These are phyloP conservation scores for Lonchura striata DNA, from an alignment of 2,113 vertebrate genomes.

Conservation along the genomic window DNA sequence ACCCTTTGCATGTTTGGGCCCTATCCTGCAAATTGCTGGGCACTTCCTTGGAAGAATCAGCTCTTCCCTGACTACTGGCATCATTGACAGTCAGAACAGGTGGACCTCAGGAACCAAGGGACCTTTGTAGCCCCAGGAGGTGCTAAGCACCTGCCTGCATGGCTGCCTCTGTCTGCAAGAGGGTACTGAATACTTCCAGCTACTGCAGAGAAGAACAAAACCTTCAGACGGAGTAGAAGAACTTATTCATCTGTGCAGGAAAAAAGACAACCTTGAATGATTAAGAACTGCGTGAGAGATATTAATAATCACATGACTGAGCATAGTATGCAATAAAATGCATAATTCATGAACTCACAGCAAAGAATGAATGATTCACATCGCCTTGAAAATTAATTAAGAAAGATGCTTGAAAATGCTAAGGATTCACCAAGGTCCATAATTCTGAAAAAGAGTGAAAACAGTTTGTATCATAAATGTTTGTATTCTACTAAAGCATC, in stretches of 20 bases:
- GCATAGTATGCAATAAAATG: neutral
- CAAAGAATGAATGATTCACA: constrained; percentile 19
- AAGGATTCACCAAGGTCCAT: neutral
- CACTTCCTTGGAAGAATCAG: neutral
- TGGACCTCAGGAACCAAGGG: neutral
- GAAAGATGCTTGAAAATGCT: neutral
- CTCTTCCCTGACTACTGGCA: neutral
- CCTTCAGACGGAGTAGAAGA: neutral
- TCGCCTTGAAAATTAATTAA: constrained; percentile 38
- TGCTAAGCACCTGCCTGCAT: neutral
- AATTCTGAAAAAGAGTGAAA: neutral
- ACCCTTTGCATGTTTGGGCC: neutral
- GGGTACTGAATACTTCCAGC: neutral
- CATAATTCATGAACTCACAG: constrained; percentile 47
- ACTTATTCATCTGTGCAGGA: neutral
- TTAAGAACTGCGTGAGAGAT: neutral
- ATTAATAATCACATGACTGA: constrained; percentile 56
- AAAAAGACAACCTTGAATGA: neutral
- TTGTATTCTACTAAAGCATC: neutral
- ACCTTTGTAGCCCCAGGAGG: neutral
- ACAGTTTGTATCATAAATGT: neutral
- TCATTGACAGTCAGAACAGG: neutral
- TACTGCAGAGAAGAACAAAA: neutral
- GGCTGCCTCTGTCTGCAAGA: neutral
- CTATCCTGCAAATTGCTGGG: neutral